These are phyloP conservation scores for Masticophis lateralis DNA, from an alignment of 2,797 vertebrate genomes.

Conservation along the genomic window DNA sequence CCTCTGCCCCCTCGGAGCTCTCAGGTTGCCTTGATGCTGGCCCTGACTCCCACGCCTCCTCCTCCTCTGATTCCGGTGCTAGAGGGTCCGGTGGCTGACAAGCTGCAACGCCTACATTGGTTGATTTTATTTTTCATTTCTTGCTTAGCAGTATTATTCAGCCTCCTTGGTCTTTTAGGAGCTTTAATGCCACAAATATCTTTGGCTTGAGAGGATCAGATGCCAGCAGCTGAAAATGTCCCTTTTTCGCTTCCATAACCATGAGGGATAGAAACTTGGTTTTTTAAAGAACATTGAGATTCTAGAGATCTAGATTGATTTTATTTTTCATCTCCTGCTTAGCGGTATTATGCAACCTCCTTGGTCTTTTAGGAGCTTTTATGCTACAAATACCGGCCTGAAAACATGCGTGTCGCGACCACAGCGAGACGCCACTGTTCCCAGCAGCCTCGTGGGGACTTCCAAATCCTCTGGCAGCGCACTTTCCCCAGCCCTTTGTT, in stretches of 20 bases:
- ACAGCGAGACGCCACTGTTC: background rate
- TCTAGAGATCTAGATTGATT: background rate
- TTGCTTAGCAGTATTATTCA: too few relatives aligned
- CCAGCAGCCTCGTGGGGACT: constrained; percentile 54
- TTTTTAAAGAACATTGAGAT: background rate
- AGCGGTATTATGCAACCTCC: background rate
- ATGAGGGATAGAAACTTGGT: background rate
- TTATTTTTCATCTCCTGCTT: too few relatives aligned
- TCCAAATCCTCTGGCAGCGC: constrained; percentile 81
- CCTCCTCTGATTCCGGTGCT: too few relatives aligned
- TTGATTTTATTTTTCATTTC: too few relatives aligned
- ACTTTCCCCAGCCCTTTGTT: constrained; percentile 87
- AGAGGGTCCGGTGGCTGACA: too few relatives aligned
- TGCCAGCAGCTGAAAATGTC: background rate
- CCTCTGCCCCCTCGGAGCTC: too few relatives aligned
- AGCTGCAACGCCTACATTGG: too few relatives aligned
- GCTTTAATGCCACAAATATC: too few relatives aligned
- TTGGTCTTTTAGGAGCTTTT: constrained; percentile 79
- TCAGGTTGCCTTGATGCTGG: too few relatives aligned
- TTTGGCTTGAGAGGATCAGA: background rate
- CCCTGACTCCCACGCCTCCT: too few relatives aligned
- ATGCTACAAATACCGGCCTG: constrained; percentile 80
- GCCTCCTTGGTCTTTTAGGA: too few relatives aligned
- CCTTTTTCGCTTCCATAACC: background rate
- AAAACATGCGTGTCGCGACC: fast-evolving